Percentiles rank a stretch among this genome's conserved stretches.
These are phyloP conservation scores for Periparus ater DNA, from an alignment of 2,797 vertebrate genomes.

Conservation along the genomic window DNA sequence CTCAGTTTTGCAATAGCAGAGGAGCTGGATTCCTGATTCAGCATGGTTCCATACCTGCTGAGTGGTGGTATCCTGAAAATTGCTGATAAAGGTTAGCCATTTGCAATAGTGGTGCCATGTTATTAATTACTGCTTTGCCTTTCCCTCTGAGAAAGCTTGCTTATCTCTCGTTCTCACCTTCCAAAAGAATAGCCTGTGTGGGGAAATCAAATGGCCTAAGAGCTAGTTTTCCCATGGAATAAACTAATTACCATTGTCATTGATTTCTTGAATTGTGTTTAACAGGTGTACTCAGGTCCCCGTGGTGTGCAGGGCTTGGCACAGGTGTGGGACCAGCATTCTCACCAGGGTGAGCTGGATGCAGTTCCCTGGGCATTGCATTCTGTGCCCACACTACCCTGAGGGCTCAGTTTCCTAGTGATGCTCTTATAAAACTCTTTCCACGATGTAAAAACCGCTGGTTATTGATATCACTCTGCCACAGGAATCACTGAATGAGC, in stretches of 20 bases:
- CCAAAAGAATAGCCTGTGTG: neutral
- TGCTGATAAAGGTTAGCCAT: neutral
- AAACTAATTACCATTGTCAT: neutral
- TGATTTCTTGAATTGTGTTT: neutral
- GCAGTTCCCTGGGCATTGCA: neutral
- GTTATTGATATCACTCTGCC: neutral
- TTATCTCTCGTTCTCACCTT: neutral
- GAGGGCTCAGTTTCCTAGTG: neutral
- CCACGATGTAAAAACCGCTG: neutral
- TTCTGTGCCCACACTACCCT: neutral
- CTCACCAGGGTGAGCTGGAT: neutral
- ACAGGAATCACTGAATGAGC: neutral
- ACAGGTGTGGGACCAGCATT: neutral
- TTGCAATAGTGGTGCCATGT: neutral
- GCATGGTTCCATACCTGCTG: neutral
- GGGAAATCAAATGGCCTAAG: neutral
- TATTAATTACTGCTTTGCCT: neutral
- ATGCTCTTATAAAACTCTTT: neutral
- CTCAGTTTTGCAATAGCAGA: neutral
- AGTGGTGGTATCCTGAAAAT: neutral
- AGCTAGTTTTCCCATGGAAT: neutral
- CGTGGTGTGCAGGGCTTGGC: neutral
- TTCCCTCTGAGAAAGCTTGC: neutral
- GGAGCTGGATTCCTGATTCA: neutral
- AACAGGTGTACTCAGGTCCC: neutral